Evolutionary conservation across 2,113 vertebrate species (phyloP), one percentile per base, ranked within the genome.

Genomic region (Indicator indicator): DNA sequence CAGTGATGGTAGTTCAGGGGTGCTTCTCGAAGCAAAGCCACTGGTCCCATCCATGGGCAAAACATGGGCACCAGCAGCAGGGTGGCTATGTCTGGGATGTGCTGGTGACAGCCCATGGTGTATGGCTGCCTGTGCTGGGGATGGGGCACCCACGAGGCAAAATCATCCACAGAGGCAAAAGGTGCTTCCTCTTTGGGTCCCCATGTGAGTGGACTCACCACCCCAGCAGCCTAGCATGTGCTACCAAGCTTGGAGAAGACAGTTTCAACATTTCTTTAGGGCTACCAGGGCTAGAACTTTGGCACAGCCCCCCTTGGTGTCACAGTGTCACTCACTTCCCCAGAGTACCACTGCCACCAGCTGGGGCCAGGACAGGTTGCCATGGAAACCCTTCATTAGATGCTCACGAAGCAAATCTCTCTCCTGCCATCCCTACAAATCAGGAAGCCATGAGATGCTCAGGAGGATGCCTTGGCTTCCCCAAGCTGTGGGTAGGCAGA

Each of bases 401-500:
- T 11, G 9, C n/a, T 81, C 14, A 2, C 2, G 17, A 54, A 77
- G n/a, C 1, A 0, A 44, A 12, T 67, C 56, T 23, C 38, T 83
- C 54, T 87, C n/a, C 83, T 62, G 50, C 68, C 18, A 1, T 44
- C 52, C 42, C 50, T 82, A 65, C 50, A 27, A 50, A 50, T 11
- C 67, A 46, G 69, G 27, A 55, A 30, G 38, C 15, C 70, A 26
- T 0, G 0, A 62, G 56, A 58, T 21, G 32, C 32, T 59, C 20
- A 23, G 58, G 13, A 6, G 18, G 9, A 23, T 33, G 15, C 24
- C 69, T 55, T 19, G 20, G 11, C 16, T 94, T 70, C 27, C 36
- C 46, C 2, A 0, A 62, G 36, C 36, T 1, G 0, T 3, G 5
- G 14, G 8, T 0, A 0, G 36, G 56, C 60, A 91, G 62, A 82